Evolutionary conservation across 2,797 vertebrate species (phyloP).

Genomic region (Hirundo rustica): DNA sequence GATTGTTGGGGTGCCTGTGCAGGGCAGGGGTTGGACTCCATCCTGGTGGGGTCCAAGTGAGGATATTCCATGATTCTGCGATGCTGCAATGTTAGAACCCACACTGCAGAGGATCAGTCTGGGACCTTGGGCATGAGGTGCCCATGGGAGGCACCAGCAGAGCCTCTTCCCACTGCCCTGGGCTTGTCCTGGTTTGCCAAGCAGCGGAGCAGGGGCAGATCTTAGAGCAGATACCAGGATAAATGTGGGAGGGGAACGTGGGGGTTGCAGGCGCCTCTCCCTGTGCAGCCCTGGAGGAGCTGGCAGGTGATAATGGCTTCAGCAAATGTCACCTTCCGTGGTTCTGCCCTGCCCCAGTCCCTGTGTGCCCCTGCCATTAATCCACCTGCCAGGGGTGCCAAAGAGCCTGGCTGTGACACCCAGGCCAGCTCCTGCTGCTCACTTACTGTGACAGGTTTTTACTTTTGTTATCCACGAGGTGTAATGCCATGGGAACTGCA

Average conservation of each 20-base stretch:
- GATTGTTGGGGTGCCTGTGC: background rate
- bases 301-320: background rate
- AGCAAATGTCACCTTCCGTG: background rate
- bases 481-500: accelerated
- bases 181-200: background rate
- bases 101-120: background rate
- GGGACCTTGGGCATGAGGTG: background rate
- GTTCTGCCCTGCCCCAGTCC: background rate
- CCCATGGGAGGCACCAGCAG: background rate
- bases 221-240: background rate
- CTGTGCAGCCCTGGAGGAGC: background rate
- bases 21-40: background rate
- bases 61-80: background rate
- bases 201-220: background rate
- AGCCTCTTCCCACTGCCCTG: background rate
- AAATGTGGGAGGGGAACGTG: accelerated
- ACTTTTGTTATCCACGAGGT: background rate
- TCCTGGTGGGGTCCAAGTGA: accelerated
- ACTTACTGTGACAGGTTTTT: accelerated
- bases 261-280: background rate
- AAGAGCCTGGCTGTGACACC: background rate
- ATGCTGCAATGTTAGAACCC: too few species aligned
- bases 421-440: background rate
- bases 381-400: background rate
- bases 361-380: background rate